phyloP scores from a whole-genome alignment of 2,888 invertebrate genomes.

The Drosophila quinaria region DNA sequence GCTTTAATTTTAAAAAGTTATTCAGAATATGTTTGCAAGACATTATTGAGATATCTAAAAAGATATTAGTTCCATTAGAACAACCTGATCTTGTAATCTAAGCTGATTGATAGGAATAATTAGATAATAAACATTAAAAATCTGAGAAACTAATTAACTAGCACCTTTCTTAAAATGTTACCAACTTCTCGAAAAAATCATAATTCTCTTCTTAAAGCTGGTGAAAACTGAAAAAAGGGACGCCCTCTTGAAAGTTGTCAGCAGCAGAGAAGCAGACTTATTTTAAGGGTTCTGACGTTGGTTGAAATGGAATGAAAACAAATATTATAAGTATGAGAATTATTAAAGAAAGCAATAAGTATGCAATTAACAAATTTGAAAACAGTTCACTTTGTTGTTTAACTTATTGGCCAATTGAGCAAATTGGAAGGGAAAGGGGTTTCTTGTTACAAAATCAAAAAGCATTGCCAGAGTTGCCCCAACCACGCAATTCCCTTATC shows the following conservation, averaged over 20 bases:
- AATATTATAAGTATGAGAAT: slow-evolving; percentile 1
- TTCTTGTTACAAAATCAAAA: slow-evolving; percentile 40
- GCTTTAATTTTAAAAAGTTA: no score
- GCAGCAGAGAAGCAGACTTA: slow-evolving; percentile 34
- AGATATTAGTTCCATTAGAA: no score
- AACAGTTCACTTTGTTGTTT: slow-evolving; percentile 19
- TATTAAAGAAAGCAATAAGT: slow-evolving; percentile 39
- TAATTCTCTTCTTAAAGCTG: background rate
- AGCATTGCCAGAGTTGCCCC: slow-evolving; percentile 20
- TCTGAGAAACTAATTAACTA: no score
- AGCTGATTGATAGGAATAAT: no score
- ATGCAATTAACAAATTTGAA: slow-evolving; percentile 48
- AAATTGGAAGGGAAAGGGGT: slow-evolving; percentile 25
- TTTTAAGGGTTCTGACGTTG: slow-evolving; percentile 15
- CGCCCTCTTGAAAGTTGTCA: slow-evolving; percentile 39
- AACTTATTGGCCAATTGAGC: slow-evolving; percentile 52
- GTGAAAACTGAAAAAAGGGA: slow-evolving; percentile 25
- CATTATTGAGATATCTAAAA: no score
- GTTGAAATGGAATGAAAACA: background rate
- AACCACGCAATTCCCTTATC: slow-evolving; percentile 44
- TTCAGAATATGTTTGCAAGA: no score
- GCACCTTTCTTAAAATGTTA: background rate
- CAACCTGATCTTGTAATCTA: no score
- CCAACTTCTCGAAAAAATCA: background rate
- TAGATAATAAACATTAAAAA: no score